A percentile compares a stretch with the other conserved stretches of the same genome.
phyloP scores from a whole-genome alignment of 2,113 vertebrate species.

The Gasterosteus aculeatus region DNA sequence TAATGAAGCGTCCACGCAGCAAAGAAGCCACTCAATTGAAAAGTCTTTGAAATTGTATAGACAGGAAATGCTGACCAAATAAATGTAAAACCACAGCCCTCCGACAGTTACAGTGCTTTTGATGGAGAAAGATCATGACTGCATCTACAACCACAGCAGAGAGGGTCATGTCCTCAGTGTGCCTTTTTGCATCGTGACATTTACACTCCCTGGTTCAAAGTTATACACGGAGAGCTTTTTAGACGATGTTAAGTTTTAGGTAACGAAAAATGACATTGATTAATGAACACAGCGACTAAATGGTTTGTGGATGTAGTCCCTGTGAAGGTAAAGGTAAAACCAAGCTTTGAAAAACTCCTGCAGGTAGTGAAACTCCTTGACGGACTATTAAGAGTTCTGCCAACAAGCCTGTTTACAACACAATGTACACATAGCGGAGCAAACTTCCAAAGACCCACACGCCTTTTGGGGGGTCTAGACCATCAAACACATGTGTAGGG shows the following conservation, averaged over 20 bases:
- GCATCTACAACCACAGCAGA: background rate
- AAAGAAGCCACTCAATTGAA: constrained; percentile 2
- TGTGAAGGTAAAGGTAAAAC: background rate
- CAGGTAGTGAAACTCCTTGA: background rate
- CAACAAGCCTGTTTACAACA: background rate
- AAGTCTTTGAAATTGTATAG: background rate
- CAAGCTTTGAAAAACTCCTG: background rate
- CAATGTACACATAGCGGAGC: background rate
- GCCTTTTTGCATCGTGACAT: no score
- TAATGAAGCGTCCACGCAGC: background rate
- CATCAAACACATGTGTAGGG: constrained; percentile 62
- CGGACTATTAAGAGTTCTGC: background rate
- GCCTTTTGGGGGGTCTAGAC: constrained; percentile 28
- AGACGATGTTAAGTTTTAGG: background rate
- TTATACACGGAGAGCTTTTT: background rate
- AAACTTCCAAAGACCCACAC: constrained; percentile 6
- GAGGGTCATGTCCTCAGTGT: background rate
- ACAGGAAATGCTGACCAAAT: background rate
- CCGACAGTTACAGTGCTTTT: background rate
- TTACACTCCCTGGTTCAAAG: background rate
- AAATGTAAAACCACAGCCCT: no score
- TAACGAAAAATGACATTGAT: background rate
- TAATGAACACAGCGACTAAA: background rate
- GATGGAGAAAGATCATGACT: background rate
- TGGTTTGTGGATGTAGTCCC: background rate